Evolutionary conservation across 1,140 invertebrate species (phyloP).

Genomic region (Scaptodrosophila lebanonensis): DNA sequence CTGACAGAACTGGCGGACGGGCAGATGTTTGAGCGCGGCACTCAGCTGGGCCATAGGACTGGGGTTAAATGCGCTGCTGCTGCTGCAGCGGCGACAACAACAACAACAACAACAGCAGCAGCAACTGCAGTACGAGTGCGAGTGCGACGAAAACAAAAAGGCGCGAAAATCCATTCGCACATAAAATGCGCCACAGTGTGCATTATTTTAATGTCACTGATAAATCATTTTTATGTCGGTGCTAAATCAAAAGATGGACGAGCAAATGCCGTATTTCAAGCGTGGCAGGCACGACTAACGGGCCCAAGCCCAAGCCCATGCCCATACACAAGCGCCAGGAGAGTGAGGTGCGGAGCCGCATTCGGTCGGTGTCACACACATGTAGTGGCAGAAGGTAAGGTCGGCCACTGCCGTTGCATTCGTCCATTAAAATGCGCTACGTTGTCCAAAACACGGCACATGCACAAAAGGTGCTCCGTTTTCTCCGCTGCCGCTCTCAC

Average conservation of each 20-base stretch:
- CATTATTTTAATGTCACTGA: conserved; percentile 78
- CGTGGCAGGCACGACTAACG: too few relatives aligned
- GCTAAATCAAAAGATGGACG: conserved; percentile 77
- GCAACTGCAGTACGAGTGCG: background rate
- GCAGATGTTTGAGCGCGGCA: conserved; percentile 41
- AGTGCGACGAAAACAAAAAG: conserved; percentile 58
- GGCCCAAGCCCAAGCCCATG: too few relatives aligned
- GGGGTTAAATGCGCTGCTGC: conserved; percentile 34
- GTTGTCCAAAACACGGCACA: conserved; percentile 69
- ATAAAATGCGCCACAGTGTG: conserved; percentile 77
- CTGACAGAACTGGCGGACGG: conserved; percentile 42
- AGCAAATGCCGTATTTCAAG: conserved; percentile 74
- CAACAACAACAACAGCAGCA: background rate
- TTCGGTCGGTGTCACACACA: conserved; percentile 11
- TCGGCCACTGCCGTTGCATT: conserved; percentile 42
- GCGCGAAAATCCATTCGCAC: conserved; percentile 77
- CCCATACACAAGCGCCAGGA: background rate
- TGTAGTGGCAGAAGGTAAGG: conserved; percentile 8
- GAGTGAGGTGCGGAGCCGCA: too few relatives aligned
- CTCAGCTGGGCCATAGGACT: conserved; percentile 22
- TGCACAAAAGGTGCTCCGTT: conserved; percentile 24
- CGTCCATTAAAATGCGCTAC: conserved; percentile 73
- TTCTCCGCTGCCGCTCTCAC: background rate
- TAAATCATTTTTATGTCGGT: conserved; percentile 78
- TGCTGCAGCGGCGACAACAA: conserved; percentile 9